phyloP scores from a whole-genome alignment of 2,797 vertebrate genomes.

The Numenius phaeopus region DNA sequence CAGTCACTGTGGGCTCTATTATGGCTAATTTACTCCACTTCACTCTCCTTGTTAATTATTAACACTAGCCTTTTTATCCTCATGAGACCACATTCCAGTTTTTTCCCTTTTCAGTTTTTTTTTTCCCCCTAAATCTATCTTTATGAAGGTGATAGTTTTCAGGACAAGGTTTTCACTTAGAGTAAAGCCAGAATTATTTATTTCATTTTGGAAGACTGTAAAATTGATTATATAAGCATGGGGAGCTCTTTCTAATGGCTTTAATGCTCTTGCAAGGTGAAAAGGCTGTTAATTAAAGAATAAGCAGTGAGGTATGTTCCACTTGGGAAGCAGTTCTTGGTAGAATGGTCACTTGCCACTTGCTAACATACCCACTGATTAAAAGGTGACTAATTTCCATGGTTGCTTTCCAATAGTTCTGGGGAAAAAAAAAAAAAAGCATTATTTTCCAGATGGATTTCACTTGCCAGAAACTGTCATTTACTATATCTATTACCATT shows the following conservation, averaged over 20 bases:
- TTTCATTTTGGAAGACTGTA: conserved; percentile 65
- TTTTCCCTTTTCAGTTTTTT: conserved; percentile 72
- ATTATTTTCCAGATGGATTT: conserved; percentile 71
- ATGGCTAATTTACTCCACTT: conserved; percentile 93
- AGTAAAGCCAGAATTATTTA: conserved; percentile 66
- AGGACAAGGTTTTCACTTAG: conserved; percentile 75
- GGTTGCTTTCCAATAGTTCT: conserved; percentile 60
- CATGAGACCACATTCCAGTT: conserved; percentile 84
- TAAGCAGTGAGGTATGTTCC: conserved; percentile 68
- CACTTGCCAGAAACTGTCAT: conserved; percentile 42
- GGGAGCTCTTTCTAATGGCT: conserved; percentile 53
- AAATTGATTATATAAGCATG: conserved; percentile 71
- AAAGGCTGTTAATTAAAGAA: conserved; percentile 81
- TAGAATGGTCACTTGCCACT: conserved; percentile 80
- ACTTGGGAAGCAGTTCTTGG: conserved; percentile 73
- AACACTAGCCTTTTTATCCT: conserved; percentile 97
- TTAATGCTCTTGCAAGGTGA: conserved; percentile 74
- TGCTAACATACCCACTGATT: conserved; percentile 75
- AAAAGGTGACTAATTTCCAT: conserved; percentile 70
- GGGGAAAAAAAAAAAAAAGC: conserved; percentile 12
- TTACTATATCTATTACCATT: background rate
- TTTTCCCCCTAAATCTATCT: conserved; percentile 50
- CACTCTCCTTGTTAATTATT: conserved; percentile 91
- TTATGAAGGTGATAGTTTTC: conserved; percentile 72
- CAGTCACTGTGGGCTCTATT: conserved; percentile 94